Evolutionary conservation across 2,113 vertebrate species (phyloP).

Genomic region (Erinaceus europaeus): DNA sequence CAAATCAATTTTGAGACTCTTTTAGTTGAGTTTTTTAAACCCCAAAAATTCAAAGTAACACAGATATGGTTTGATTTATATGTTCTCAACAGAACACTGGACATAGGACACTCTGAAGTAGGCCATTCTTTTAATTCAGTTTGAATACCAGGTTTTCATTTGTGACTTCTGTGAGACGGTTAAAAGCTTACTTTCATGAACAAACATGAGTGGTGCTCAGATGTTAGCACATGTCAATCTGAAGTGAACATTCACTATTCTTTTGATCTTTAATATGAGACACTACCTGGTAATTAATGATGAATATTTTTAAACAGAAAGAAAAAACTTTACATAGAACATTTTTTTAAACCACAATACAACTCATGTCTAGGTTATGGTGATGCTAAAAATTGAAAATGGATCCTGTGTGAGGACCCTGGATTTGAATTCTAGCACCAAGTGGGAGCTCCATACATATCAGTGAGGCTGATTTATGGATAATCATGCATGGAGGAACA

Average conservation of each 20-base stretch:
- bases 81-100: conserved; percentile 5
- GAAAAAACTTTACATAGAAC: too few relatives aligned
- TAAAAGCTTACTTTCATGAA: conserved; percentile 17
- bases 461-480: too few relatives aligned
- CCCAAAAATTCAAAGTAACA: conserved; percentile 29
- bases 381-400: too few relatives aligned
- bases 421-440: too few relatives aligned
- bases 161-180: neutral
- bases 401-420: too few relatives aligned
- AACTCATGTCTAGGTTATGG: too few relatives aligned
- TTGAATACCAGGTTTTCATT: conserved; percentile 17
- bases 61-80: conserved; percentile 25
- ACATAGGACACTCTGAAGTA: too few relatives aligned
- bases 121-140: conserved; percentile 48
- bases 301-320: too few relatives aligned
- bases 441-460: too few relatives aligned
- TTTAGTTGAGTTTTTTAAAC: neutral
- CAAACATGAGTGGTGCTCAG: conserved; percentile 9
- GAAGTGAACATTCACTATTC: neutral
- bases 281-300: neutral
- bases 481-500: too few relatives aligned
- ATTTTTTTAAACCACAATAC: too few relatives aligned
- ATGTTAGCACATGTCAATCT: neutral
- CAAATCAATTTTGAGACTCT: conserved; percentile 25
- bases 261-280: conserved; percentile 17